Percentiles rank a stretch among this genome's conserved stretches.
Conservation (phyloP, 2,113 vertebrate species). For the Percopsis transmontana region DNA sequence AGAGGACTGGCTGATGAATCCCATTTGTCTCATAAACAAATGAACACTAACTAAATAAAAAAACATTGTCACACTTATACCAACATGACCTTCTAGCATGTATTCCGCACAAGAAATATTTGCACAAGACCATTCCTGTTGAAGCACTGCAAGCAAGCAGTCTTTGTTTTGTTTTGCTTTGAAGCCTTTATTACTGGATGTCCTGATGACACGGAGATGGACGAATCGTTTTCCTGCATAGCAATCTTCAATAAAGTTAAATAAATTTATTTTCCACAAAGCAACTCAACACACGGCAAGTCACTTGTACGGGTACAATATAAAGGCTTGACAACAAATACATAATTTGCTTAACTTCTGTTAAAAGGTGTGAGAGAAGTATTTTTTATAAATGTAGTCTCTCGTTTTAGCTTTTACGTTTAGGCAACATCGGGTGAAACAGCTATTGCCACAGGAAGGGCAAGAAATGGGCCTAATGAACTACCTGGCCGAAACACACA, state of each 20-base stretch:
- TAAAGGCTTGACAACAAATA: neutral
- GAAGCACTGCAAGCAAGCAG: too few species aligned
- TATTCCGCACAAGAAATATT: too few species aligned
- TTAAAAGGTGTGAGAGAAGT: too few species aligned
- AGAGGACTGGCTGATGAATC: neutral
- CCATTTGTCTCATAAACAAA: neutral
- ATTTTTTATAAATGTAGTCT: too few species aligned
- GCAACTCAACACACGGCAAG: neutral
- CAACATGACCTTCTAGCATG: too few species aligned
- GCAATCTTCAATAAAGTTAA: neutral
- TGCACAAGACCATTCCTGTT: too few species aligned
- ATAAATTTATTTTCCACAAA: neutral
- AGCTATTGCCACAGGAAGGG: too few species aligned
- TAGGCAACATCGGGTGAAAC: too few species aligned
- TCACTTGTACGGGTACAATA: neutral
- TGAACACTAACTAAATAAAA: neutral
- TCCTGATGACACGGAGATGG: neutral
- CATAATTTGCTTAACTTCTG: too few species aligned
- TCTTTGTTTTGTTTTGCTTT: neutral
- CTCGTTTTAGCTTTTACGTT: too few species aligned
- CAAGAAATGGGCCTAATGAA: too few species aligned
- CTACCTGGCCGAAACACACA: neutral
- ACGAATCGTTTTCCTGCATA: neutral
- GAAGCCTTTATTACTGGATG: neutral
- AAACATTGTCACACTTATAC: too few species aligned